Evolutionary conservation across 92 coral and sea anemone genomes (phyloP).

Genomic region (Parazoanthus darwini): DNA sequence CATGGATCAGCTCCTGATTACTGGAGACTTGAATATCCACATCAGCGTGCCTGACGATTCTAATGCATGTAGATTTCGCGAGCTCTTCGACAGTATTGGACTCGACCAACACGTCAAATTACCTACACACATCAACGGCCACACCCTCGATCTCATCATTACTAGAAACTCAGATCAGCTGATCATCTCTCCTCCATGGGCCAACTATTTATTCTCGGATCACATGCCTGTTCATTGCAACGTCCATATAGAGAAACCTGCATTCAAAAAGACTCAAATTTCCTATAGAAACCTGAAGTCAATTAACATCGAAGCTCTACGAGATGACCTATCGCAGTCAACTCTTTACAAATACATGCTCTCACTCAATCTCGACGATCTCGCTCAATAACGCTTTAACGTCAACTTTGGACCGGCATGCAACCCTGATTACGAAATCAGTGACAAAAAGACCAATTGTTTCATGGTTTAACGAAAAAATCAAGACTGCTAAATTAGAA

Average conservation of each 20-base stretch:
- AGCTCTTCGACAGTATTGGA: no score
- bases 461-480: no score
- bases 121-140: no score
- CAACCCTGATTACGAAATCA: conserved; percentile 43
- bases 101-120: no score
- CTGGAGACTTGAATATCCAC: no score
- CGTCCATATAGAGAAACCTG: conserved; percentile 25
- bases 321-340: conserved; percentile 18
- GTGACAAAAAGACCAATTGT: no score
- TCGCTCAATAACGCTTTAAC: conserved; percentile 24
- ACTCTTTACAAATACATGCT: conserved; percentile 17
- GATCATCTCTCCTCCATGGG: not conserved
- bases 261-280: not conserved
- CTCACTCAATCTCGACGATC: conserved; percentile 11
- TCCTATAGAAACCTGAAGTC: not conserved
- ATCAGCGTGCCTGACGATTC: no score
- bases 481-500: no score
- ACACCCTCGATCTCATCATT: no score
- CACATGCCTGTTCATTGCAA: conserved; percentile 21
- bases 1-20: no score
- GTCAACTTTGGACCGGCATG: conserved; percentile 50
- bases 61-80: no score
- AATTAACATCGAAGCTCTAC: conserved; percentile 19
- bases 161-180: not conserved
- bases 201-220: conserved; percentile 3